These are phyloP conservation scores for Cotesia typhae DNA, from an alignment of 1,140 invertebrate species.

Conservation along the genomic window DNA sequence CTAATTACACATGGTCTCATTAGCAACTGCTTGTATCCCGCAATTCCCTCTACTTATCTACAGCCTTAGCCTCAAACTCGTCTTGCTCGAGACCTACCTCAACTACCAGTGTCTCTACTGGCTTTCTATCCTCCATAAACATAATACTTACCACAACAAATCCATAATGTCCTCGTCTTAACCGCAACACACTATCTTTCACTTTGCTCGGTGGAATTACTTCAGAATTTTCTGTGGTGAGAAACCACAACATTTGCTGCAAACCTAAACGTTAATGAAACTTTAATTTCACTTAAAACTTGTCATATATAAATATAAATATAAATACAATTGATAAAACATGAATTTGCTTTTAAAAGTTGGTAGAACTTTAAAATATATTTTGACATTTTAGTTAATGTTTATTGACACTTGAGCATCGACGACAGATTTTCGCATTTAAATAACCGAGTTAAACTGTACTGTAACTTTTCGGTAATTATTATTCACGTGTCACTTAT, in stretches of 20 bases:
- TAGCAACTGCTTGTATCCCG: constrained; percentile 58
- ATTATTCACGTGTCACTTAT: too few species aligned
- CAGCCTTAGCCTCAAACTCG: constrained; percentile 27
- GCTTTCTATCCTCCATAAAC: constrained; percentile 25
- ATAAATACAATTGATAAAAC: neutral
- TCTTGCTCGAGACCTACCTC: constrained; percentile 26
- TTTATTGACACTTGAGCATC: constrained; percentile 6
- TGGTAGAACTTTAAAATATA: too few species aligned
- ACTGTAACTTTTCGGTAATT: too few species aligned
- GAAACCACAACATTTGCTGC: neutral
- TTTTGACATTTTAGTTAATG: too few species aligned
- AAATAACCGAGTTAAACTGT: too few species aligned
- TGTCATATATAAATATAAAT: neutral
- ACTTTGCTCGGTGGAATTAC: constrained; percentile 33
- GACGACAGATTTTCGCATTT: too few species aligned
- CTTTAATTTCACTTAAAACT: neutral
- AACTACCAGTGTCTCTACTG: constrained; percentile 8
- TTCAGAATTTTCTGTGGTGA: constrained; percentile 8
- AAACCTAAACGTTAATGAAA: neutral
- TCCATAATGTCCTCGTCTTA: constrained; percentile 27
- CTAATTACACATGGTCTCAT: constrained; percentile 67
- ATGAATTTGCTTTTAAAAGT: constrained; percentile 9
- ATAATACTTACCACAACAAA: constrained; percentile 20
- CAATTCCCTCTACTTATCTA: constrained; percentile 40
- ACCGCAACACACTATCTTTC: constrained; percentile 29